phyloP scores from a whole-genome alignment of 2,113 vertebrate species.

The Dunckerocampus dactyliophorus region DNA sequence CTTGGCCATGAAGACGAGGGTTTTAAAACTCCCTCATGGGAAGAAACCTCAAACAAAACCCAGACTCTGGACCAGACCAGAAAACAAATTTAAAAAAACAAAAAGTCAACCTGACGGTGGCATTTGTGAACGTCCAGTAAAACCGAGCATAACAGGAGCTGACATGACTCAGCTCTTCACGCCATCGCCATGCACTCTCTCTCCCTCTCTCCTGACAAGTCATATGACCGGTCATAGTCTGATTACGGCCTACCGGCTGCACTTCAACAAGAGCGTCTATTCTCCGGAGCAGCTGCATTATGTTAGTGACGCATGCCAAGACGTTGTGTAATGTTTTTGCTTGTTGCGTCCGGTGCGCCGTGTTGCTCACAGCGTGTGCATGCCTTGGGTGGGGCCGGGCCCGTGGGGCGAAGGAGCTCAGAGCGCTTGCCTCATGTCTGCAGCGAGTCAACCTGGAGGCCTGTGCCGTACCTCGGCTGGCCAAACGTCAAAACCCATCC shows the following conservation, averaged over 20 bases:
- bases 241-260: conserved; percentile 11
- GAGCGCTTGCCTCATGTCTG: conserved; percentile 30
- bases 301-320: background rate
- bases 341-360: background rate
- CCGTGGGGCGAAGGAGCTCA: conserved; percentile 26
- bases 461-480: conserved; percentile 26
- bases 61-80: background rate
- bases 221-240: conserved; percentile 23
- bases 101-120: background rate
- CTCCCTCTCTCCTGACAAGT: conserved; percentile 20
- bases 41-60: too few relatives aligned
- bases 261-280: conserved; percentile 12
- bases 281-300: conserved; percentile 5
- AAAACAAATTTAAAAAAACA: background rate
- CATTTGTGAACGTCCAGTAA: background rate
- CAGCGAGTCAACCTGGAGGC: conserved; percentile 46
- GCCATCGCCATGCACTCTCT: conserved; percentile 11
- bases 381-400: background rate
- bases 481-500: background rate
- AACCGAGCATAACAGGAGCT: conserved; percentile 10
- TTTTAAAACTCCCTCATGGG: too few relatives aligned
- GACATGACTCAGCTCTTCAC: conserved; percentile 35
- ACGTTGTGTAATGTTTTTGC: conserved; percentile 3
- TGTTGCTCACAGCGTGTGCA: conserved; percentile 28
- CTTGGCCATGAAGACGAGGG: too few relatives aligned